Evolutionary conservation across 2,113 vertebrate species (phyloP), one percentile per base, ranked within the genome.

Genomic region (Pleuronectes platessa): DNA sequence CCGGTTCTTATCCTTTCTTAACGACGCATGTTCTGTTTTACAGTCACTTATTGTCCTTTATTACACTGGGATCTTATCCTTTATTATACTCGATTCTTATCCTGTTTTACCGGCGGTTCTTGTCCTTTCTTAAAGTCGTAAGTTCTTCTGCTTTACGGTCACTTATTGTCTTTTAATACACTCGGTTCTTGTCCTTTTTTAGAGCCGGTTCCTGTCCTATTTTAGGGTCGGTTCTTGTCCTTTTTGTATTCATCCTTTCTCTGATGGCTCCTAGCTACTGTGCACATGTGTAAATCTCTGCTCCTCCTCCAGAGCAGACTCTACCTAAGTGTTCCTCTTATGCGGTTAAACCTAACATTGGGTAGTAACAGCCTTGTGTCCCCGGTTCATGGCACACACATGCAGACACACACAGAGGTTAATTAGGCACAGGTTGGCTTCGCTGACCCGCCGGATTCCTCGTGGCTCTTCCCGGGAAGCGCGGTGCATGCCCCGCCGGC

Each of bases 381-480:
- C 27, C n/a, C 17, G 47, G 26, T 62, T 70, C 54, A n/a, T 51
- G 3, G 27, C 49, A 62, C 73, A 59, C 68, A 45, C 81, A 21
- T 27, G 23, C 62, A 71, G 4, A 64, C 14, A 14, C 70, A 72
- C 70, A 70, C 69, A 83, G 51, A 81, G 76, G 81, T 84, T 84
- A 88, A 89, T 90, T 84, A 88, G 82, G 68, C 76, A 76, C 76
- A 87, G 86, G 86, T 91, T 84, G 69, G 74, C 66, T 86, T 82
- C 10, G 60, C 26, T 82, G 81, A 90, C 83, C 89, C 26, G 79
- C 77, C 67, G 64, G 53, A 82, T 83, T 61, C 76, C 78, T 89
- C 24, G 61, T 84, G 84, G 80, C 84, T 78, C 58, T 83, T 59
- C 84, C 27, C 2, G 24, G 24, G 27, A 40, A 76, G 62, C 68